Evolutionary conservation across 1,140 invertebrate genomes (phyloP).

Genomic region (Heterodera carotae): DNA sequence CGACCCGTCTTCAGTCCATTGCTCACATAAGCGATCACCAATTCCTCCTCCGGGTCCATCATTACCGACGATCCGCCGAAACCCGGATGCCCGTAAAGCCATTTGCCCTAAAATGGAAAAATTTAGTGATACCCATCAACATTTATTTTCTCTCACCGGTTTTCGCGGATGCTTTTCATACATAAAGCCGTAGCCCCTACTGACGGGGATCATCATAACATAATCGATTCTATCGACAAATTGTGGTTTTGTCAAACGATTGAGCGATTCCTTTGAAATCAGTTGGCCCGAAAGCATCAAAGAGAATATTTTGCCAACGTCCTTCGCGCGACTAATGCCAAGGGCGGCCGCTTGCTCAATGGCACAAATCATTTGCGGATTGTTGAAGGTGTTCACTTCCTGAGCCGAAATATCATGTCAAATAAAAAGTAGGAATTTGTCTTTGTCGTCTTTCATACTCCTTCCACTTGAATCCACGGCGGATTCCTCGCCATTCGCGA

Average conservation of each 20-base stretch:
- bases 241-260: slow-evolving; percentile 45
- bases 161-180: slow-evolving; percentile 58
- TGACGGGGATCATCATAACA: slow-evolving; percentile 50
- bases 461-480: slow-evolving; percentile 53
- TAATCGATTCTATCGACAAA: slow-evolving; percentile 47
- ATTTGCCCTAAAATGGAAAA: slow-evolving; percentile 47
- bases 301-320: slow-evolving; percentile 53
- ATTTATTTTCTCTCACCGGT: slow-evolving; percentile 16
- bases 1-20: slow-evolving; percentile 57
- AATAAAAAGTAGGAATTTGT: background rate
- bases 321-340: slow-evolving; percentile 56
- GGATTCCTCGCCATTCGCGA: slow-evolving; percentile 46
- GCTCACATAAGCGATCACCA: slow-evolving; percentile 58
- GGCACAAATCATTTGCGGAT: slow-evolving; percentile 48
- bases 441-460: too few species aligned
- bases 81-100: slow-evolving; percentile 58
- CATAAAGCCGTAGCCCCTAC: slow-evolving; percentile 59
- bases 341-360: slow-evolving; percentile 60
- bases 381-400: slow-evolving; percentile 50
- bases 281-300: slow-evolving; percentile 56
- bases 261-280: slow-evolving; percentile 44
- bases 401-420: background rate
- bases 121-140: background rate
- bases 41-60: slow-evolving; percentile 56
- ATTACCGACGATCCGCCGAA: slow-evolving; percentile 57